Conservation (phyloP, 2,113 vertebrate species). For the Oreocharis arfaki region DNA sequence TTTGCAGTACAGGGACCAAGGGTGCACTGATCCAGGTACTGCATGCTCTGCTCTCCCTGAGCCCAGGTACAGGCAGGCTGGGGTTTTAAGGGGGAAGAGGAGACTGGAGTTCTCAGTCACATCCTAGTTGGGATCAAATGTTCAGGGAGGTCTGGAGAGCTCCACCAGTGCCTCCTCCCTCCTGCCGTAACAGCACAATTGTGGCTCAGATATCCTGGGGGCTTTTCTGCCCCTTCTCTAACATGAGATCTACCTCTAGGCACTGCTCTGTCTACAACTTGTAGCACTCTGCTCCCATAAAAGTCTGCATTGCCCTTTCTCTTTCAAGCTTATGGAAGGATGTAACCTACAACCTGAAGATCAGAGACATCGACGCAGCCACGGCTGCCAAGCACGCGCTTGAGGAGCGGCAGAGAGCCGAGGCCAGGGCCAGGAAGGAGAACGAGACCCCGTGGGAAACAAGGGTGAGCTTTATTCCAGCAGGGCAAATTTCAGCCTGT, state of each 20-base stretch:
- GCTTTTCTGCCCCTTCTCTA: background rate
- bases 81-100: background rate
- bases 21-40: background rate
- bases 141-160: background rate
- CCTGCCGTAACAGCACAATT: background rate
- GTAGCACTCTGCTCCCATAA: background rate
- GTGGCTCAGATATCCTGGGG: background rate
- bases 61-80: background rate
- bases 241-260: background rate
- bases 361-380: constrained; percentile 92
- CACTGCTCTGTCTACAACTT: fast-evolving
- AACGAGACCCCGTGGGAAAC: constrained; percentile 94
- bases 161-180: background rate
- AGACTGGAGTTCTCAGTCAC: background rate
- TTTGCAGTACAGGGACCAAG: background rate
- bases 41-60: background rate
- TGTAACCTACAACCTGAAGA: constrained; percentile 93
- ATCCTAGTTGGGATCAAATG: background rate
- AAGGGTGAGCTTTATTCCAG: constrained; percentile 76
- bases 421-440: constrained; percentile 95
- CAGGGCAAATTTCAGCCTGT: background rate
- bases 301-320: background rate
- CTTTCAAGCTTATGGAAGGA: constrained; percentile 88
- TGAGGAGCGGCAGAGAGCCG: constrained; percentile 94
- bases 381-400: constrained; percentile 94